A percentile compares a stretch with the other conserved stretches of the same genome.
These are phyloP conservation scores for Cyprinus carpio DNA, from an alignment of 2,113 vertebrate species.

Conservation along the genomic window DNA sequence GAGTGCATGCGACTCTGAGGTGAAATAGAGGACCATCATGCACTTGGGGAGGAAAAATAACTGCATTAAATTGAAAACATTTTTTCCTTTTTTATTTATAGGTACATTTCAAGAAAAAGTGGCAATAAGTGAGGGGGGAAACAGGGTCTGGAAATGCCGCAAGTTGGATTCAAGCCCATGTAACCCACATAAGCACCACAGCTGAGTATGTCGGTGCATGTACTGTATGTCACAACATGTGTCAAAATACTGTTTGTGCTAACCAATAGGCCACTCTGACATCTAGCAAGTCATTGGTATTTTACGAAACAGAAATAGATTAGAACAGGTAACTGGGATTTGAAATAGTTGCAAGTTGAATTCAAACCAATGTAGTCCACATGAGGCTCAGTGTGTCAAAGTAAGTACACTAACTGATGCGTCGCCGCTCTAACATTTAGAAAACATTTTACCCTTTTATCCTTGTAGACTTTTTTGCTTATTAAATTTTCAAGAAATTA, in stretches of 20 bases:
- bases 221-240: too few species aligned
- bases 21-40: constrained; percentile 41
- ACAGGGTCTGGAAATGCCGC: not conserved
- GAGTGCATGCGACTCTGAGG: constrained; percentile 23
- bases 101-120: not conserved
- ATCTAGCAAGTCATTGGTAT: too few species aligned
- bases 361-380: not conserved
- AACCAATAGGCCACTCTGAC: too few species aligned
- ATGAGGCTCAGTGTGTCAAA: not conserved
- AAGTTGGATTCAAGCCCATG: not conserved
- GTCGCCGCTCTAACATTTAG: too few species aligned
- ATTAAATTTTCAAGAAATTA: too few species aligned
- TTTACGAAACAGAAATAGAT: too few species aligned
- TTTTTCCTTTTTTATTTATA: not conserved
- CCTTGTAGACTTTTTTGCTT: too few species aligned
- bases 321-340: not conserved
- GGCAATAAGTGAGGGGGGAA: not conserved
- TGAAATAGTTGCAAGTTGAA: not conserved
- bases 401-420: too few species aligned
- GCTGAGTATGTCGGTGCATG: too few species aligned
- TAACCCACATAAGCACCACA: not conserved
- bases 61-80: not conserved
- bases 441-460: too few species aligned
- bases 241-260: too few species aligned
- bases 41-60: not conserved